phyloP scores from a whole-genome alignment of 2,888 invertebrate species.

The Dolichomitus sp. region DNA sequence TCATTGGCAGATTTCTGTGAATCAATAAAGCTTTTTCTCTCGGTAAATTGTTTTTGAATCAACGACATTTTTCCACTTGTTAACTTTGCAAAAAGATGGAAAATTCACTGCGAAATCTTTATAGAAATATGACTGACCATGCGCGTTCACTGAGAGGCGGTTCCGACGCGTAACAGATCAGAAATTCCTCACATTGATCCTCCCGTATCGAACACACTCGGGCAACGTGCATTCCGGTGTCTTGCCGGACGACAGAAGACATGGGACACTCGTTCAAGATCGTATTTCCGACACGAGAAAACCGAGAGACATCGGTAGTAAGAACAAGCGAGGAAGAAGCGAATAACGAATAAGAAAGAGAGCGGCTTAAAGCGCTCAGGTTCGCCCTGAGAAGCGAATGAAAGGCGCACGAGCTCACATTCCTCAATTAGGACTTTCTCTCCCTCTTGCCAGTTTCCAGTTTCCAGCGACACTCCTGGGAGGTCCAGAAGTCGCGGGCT shows the following conservation, averaged over 20 bases:
- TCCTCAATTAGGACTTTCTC: slow-evolving; percentile 38
- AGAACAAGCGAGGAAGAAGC: neutral
- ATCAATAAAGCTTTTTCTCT: no score
- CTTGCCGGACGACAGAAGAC: slow-evolving; percentile 50
- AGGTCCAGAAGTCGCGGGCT: neutral
- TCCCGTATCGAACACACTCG: slow-evolving; percentile 41
- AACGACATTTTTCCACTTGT: neutral
- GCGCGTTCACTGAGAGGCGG: neutral
- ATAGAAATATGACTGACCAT: neutral
- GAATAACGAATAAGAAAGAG: slow-evolving; percentile 11
- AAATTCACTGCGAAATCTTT: neutral
- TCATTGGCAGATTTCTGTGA: no score
- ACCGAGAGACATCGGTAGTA: slow-evolving; percentile 48
- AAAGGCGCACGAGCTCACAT: slow-evolving; percentile 47
- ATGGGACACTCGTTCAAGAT: slow-evolving; percentile 55
- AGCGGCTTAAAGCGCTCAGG: slow-evolving; percentile 30
- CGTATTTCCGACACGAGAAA: slow-evolving; percentile 64
- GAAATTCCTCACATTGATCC: slow-evolving; percentile 59
- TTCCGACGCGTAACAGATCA: slow-evolving; percentile 34
- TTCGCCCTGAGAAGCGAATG: slow-evolving; percentile 50
- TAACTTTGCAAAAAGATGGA: neutral
- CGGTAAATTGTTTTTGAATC: no score
- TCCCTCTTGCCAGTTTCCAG: slow-evolving; percentile 1
- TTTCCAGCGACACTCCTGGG: neutral
- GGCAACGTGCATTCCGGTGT: slow-evolving; percentile 58